phyloP scores from a whole-genome alignment of 2,113 vertebrate species.

The Meleagris gallopavo region DNA sequence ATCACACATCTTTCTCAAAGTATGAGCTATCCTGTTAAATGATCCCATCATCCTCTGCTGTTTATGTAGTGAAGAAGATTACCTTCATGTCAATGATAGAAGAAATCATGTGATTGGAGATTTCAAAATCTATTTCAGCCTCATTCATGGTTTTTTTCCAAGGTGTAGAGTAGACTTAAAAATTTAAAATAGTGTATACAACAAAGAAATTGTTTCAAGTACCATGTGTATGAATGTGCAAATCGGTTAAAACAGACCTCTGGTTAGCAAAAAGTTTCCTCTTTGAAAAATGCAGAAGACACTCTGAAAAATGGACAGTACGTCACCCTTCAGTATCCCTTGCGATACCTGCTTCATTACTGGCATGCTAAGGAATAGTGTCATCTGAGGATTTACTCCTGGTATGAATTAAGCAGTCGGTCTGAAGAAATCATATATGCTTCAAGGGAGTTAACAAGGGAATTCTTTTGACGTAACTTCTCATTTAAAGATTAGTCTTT shows the following conservation, averaged over 20 bases:
- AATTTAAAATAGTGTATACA: neutral
- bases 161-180: neutral
- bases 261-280: neutral
- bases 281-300: neutral
- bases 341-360: neutral
- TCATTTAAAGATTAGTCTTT: conserved; percentile 63
- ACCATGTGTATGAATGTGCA: neutral
- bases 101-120: neutral
- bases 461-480: conserved; percentile 44
- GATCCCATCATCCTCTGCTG: neutral
- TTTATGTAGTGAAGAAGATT: neutral
- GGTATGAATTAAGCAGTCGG: neutral
- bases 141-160: neutral
- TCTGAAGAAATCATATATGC: neutral
- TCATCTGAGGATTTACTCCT: neutral
- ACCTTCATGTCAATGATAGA: neutral
- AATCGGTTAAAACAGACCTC: neutral
- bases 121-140: neutral
- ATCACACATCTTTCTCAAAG: neutral
- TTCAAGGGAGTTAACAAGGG: neutral
- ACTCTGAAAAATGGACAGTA: neutral
- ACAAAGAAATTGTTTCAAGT: neutral
- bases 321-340: neutral
- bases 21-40: neutral
- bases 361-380: neutral